Evolutionary conservation across 2,888 invertebrate species (phyloP).

Genomic region (Tubiluchus corallicola): DNA sequence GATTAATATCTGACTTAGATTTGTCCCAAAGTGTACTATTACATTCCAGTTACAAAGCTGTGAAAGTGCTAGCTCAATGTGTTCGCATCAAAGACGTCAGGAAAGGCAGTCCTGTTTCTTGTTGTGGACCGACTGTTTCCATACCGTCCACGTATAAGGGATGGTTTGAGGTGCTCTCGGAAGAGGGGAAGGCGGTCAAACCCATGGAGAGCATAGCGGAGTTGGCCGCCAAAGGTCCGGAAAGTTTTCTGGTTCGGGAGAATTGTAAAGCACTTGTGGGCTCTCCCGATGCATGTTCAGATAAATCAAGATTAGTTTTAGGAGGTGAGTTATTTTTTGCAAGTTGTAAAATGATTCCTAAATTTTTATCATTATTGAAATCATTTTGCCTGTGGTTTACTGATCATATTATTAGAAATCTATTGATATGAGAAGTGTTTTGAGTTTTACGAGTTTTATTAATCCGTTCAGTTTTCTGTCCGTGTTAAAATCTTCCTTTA

Average conservation of each 20-base stretch:
- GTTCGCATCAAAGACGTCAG: constrained; percentile 63
- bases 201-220: constrained; percentile 74
- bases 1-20: constrained; percentile 45
- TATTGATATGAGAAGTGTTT: too few species aligned
- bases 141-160: constrained; percentile 79
- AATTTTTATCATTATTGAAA: too few species aligned
- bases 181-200: constrained; percentile 74
- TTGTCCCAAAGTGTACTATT: constrained; percentile 67
- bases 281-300: constrained; percentile 20
- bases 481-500: too few species aligned
- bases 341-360: too few species aligned
- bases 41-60: constrained; percentile 61
- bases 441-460: too few species aligned
- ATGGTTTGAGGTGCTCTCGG: constrained; percentile 79
- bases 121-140: constrained; percentile 56
- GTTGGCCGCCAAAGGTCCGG: constrained; percentile 38
- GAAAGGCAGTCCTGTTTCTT: constrained; percentile 33
- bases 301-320: too few species aligned
- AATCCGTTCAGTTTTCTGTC: too few species aligned
- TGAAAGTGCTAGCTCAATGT: constrained; percentile 46
- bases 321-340: too few species aligned
- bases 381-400: too few species aligned
- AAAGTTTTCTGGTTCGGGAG: constrained; percentile 48
- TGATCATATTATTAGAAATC: too few species aligned
- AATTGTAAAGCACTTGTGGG: constrained; percentile 22